A percentile compares a stretch with the other conserved stretches of the same genome.
Conservation (phyloP, 2,888 invertebrate genomes). For the Catocala fraxini region DNA sequence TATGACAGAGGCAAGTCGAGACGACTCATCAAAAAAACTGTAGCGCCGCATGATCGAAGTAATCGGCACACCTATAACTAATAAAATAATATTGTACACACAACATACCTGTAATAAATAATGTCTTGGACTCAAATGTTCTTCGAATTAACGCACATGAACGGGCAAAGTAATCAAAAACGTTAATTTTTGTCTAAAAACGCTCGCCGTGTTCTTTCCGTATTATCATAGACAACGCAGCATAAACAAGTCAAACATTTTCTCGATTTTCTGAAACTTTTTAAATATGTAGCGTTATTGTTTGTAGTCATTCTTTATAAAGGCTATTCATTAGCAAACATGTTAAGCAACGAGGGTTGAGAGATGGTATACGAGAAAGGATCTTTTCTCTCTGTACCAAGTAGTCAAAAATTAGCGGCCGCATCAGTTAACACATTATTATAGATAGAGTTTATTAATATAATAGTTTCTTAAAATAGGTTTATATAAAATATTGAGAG, state of each 20-base stretch:
- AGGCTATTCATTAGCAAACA: background rate
- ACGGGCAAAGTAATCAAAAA: conserved; percentile 53
- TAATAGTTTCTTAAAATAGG: too few relatives aligned
- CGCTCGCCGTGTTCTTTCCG: conserved; percentile 64
- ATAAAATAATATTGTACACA: conserved; percentile 18
- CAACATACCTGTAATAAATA: conserved; percentile 63
- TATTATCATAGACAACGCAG: conserved; percentile 67
- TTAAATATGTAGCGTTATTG: background rate
- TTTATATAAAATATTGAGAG: too few relatives aligned
- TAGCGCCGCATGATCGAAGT: conserved; percentile 51
- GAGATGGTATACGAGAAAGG: too few relatives aligned
- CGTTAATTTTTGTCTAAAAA: conserved; percentile 68
- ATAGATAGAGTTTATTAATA: too few relatives aligned
- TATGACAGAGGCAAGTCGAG: conserved; percentile 68
- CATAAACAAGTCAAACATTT: conserved; percentile 10
- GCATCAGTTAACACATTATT: too few relatives aligned
- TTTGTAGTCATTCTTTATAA: background rate
- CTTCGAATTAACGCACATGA: conserved; percentile 53
- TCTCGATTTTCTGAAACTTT: background rate
- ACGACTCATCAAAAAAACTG: conserved; percentile 72
- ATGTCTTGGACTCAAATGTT: conserved; percentile 47
- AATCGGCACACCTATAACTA: conserved; percentile 33
- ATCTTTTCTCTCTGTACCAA: too few relatives aligned
- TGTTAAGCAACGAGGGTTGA: too few relatives aligned
- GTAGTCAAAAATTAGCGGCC: too few relatives aligned